Evolutionary conservation across 1,140 invertebrate genomes (phyloP), one percentile per base, ranked within the genome.

Genomic region (Agrilus planipennis): DNA sequence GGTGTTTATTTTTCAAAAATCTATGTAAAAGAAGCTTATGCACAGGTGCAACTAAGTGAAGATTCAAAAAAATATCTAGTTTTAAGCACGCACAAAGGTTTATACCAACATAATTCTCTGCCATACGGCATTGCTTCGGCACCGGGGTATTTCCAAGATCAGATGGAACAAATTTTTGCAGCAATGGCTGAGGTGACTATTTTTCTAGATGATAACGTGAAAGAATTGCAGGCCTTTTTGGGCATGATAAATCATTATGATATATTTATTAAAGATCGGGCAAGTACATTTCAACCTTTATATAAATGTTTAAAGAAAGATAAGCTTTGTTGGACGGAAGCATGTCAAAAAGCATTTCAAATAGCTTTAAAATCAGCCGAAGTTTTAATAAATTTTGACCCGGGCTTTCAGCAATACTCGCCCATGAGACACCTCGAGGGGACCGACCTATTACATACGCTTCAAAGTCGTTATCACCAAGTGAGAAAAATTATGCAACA

Each of bases 231-330:
- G 28, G 29, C 47, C 16, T 63, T 59, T 36, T 21, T 64, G n/a
- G 62, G 57, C 3, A 42, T 63, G 30, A 38, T 60, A n/a, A 59
- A 58, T 36, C 62, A 52, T 50, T 65, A 64, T 41, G 37, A 39
- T 11, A 45, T 49, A 34, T 65, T 59, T 40, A 34, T 61, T 5
- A 46, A 44, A 30, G 49, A 50, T 36, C 35, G 52, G 14, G 39
- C 58, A 2, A 45, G 29, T 15, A 34, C 49, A 22, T 39, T 53
- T 23, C 10, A 41, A 4, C 55, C 57, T n/a, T 18, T 61, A n/a
- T 49, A 60, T 46, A 46, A 49, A 16, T 36, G 60, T 31, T 30
- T 57, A 21, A 47, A 50, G 25, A 45, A 51, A 17, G 45, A 50
- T 27, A 18, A 38, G 10, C 53, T 47, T 31, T 18, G 32, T 10